Base-by-base conservation (phyloP, 2,888 invertebrate species). In the Dicyrtoma fusca region DNA sequence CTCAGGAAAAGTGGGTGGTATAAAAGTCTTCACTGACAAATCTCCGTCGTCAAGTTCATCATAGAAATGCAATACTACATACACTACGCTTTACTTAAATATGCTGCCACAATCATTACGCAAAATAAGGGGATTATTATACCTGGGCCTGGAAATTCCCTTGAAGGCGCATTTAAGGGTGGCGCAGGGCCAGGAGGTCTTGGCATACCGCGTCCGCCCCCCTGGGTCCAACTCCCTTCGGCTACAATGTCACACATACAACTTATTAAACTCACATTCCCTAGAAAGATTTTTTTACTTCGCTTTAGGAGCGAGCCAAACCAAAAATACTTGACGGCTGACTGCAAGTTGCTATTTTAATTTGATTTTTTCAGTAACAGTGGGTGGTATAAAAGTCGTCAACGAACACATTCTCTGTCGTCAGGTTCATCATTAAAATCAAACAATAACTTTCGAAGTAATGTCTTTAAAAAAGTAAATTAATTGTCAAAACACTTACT, bases 131-230 rank as follows among this genome's bases (percentile, higher is more conserved):
- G n/a, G n/a, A n/a, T n/a, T n/a, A n/a, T n/a, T 26, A 0, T 63
- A 73, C 76, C 76, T 73, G 69, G 73, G 70, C 73, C 77, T 64
- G 65, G 74, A 71, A 87, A 88, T 72, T 85, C 85, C 61, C 84
- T 89, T 71, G 82, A 85, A 23, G 86, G 86, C 59, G 88, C 88
- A 17, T 85, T 87, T 76, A 86, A 88, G 44, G 88, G 88, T 49
- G 86, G 85, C 81, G 86, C 85, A 80, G 86, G 78, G 65, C 78
- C 78, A 66, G 78, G 77, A 71, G 79, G 78, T 70, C 76, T 75
- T 55, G 61, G 51, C 73, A 71, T 74, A 47, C 76, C 74, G 51
- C 77, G 65, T 68, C 77, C 78, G 42, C 78, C 80, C 80, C 80
- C 80, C 80, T 80, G 80, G 80, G 73, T 80, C 80, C 80, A 80